Percentiles rank a stretch among this genome's conserved stretches.
Conservation (phyloP, 2,888 invertebrate genomes). For the Spatulosminthurus flaviceps region DNA sequence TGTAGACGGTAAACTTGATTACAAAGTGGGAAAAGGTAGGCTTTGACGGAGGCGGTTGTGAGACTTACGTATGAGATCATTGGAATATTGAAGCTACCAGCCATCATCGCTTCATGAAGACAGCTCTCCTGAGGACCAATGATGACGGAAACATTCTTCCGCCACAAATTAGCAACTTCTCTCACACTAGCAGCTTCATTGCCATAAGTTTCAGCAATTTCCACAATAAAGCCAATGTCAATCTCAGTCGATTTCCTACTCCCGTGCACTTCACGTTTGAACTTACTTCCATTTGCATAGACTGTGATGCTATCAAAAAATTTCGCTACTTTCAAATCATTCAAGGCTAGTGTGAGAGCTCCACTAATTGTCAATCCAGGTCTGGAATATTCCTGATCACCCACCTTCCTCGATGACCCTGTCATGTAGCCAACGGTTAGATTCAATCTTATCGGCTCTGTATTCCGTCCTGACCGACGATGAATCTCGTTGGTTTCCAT, state of each 20-base stretch:
- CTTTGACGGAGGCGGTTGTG: no score
- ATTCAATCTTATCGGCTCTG: background rate
- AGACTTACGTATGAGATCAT: slow-evolving; percentile 96
- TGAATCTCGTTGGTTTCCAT: slow-evolving; percentile 21
- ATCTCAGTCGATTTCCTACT: slow-evolving; percentile 18
- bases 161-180: slow-evolving; percentile 85
- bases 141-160: slow-evolving; percentile 83
- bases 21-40: no score
- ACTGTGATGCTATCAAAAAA: slow-evolving; percentile 59
- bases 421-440: slow-evolving; percentile 79
- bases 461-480: background rate
- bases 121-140: slow-evolving; percentile 92
- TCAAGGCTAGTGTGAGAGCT: slow-evolving; percentile 86
- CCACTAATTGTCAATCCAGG: slow-evolving; percentile 81
- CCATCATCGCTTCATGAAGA: slow-evolving; percentile 91
- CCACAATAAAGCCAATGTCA: slow-evolving; percentile 56
- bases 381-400: slow-evolving; percentile 80
- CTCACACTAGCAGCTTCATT: slow-evolving; percentile 86
- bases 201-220: slow-evolving; percentile 88
- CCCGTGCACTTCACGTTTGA: slow-evolving; percentile 15
- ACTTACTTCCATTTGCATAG: slow-evolving; percentile 33
- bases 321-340: slow-evolving; percentile 73
- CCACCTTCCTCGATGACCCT: slow-evolving; percentile 80
- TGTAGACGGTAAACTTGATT: no score
- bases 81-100: slow-evolving; percentile 90